Evolutionary conservation across 2,113 vertebrate genomes (phyloP).

Genomic region (Otis tarda): DNA sequence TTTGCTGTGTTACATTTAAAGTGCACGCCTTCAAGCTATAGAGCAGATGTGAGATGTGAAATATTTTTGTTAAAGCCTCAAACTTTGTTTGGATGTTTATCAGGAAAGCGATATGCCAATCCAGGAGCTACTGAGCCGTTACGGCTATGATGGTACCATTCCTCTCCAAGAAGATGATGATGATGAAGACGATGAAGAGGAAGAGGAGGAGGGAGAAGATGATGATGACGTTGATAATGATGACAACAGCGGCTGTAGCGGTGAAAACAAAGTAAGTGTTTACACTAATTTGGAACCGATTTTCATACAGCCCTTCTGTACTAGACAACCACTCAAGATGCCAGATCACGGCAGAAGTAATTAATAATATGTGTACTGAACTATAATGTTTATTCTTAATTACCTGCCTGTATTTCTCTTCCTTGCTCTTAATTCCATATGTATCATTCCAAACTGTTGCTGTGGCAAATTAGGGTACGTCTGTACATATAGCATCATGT

Average conservation of each 20-base stretch:
- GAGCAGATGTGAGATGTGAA: not conserved
- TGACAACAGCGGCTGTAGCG: conserved; percentile 90
- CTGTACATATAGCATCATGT: accelerated
- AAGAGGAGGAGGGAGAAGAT: conserved; percentile 85
- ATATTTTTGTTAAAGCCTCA: not conserved
- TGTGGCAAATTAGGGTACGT: not conserved
- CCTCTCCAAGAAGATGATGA: conserved; percentile 88
- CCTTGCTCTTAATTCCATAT: not conserved
- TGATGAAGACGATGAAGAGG: conserved; percentile 85
- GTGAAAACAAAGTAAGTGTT: conserved; percentile 79
- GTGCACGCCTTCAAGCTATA: not conserved
- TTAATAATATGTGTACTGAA: not conserved
- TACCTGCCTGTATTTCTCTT: not conserved
- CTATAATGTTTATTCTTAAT: not conserved
- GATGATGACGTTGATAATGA: conserved; percentile 89
- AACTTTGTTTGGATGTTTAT: not conserved
- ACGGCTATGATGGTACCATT: conserved; percentile 87
- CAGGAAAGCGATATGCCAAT: conserved; percentile 98
- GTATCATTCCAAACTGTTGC: not conserved
- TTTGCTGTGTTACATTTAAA: not conserved
- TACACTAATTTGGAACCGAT: not conserved
- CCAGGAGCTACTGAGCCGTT: conserved; percentile 92
- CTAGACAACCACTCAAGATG: not conserved
- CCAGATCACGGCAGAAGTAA: not conserved
- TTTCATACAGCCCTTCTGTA: accelerated